These are phyloP conservation scores for Riptortus pedestris DNA, from an alignment of 1,140 invertebrate genomes.

Conservation along the genomic window DNA sequence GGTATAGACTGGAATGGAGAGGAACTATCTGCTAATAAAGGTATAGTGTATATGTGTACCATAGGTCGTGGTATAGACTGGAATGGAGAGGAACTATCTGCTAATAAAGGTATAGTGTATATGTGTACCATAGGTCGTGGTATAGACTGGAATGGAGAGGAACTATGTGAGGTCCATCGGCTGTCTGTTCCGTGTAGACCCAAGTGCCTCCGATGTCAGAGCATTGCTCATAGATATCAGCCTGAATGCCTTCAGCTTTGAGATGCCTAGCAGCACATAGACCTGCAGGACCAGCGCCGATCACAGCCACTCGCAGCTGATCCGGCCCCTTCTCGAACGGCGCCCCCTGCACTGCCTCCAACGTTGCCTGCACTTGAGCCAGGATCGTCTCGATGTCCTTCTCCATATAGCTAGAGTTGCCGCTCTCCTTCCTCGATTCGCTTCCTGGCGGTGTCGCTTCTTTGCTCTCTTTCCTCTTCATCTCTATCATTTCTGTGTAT, in stretches of 20 bases:
- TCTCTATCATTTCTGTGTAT: not conserved
- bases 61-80: constrained; percentile 76
- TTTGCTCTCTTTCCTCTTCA: not conserved
- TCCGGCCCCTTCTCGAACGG: not conserved
- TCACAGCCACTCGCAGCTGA: constrained; percentile 41
- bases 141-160: constrained; percentile 85
- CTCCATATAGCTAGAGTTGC: not conserved
- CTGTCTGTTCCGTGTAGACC: constrained; percentile 64
- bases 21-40: too few species aligned
- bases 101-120: not conserved
- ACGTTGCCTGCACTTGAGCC: not conserved
- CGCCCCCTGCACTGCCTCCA: not conserved
- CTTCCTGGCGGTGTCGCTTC: not conserved
- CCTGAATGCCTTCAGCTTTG: not conserved
- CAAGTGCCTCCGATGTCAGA: constrained; percentile 74
- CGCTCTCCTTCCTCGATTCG: not conserved
- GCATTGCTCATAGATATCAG: constrained; percentile 57
- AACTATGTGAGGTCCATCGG: constrained; percentile 58
- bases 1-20: too few species aligned
- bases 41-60: constrained; percentile 39
- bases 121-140: constrained; percentile 55
- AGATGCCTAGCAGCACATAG: constrained; percentile 46
- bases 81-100: too few species aligned
- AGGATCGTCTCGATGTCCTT: not conserved
- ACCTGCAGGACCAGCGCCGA: constrained; percentile 57